These are phyloP conservation scores for Eubasilissa splendida DNA, from an alignment of 2,888 invertebrate genomes.

Conservation along the genomic window DNA sequence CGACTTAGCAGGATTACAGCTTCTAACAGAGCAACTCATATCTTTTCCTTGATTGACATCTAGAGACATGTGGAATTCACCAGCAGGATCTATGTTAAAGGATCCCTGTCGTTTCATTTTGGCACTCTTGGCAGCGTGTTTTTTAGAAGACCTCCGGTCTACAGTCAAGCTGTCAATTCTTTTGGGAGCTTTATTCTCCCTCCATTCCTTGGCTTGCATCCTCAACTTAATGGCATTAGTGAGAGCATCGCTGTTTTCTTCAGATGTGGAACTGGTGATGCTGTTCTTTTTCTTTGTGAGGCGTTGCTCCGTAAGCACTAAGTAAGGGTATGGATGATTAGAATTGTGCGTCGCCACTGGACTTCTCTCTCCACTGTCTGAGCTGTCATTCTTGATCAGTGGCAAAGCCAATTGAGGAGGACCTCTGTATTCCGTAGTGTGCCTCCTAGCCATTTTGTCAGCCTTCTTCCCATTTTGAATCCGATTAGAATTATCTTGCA, in stretches of 20 bases:
- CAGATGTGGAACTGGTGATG: slow-evolving; percentile 54
- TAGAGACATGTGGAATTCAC: slow-evolving; percentile 50
- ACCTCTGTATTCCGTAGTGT: slow-evolving; percentile 56
- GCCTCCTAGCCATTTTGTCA: slow-evolving; percentile 45
- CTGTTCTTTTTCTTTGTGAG: slow-evolving; percentile 48
- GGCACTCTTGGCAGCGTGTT: slow-evolving; percentile 49
- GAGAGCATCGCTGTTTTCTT: slow-evolving; percentile 54
- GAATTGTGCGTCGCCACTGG: slow-evolving; percentile 40
- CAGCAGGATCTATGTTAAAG: slow-evolving; percentile 58
- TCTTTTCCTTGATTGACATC: slow-evolving; percentile 47
- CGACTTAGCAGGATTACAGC: slow-evolving; percentile 59
- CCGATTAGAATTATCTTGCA: slow-evolving; percentile 45
- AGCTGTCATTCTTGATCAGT: slow-evolving; percentile 50
- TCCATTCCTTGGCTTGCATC: slow-evolving; percentile 52
- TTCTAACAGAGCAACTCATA: slow-evolving; percentile 49
- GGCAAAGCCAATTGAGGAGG: slow-evolving; percentile 53
- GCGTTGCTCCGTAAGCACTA: slow-evolving; percentile 48
- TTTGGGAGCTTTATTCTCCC: slow-evolving; percentile 49
- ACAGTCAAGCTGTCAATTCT: slow-evolving; percentile 53
- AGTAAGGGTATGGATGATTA: slow-evolving; percentile 49
- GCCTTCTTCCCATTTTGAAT: slow-evolving; percentile 37
- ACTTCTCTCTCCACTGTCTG: slow-evolving; percentile 53
- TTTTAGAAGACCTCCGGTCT: slow-evolving; percentile 49
- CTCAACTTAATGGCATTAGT: slow-evolving; percentile 50
- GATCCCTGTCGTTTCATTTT: slow-evolving; percentile 55